Conservation (phyloP, 2,797 vertebrate species). For the Smutsia temminckii region DNA sequence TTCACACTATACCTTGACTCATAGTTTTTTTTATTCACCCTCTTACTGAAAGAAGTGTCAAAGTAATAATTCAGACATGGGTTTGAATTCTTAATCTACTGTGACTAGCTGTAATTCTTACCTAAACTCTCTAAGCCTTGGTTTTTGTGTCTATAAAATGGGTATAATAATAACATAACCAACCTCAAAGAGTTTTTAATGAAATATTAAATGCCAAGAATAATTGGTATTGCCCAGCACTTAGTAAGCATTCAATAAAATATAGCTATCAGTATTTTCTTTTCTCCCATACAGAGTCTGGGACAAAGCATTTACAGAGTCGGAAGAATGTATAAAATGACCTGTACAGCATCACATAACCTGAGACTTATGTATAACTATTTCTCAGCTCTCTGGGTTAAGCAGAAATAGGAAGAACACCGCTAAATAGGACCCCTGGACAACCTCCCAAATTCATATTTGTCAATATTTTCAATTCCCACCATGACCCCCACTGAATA, state of each 20-base stretch:
- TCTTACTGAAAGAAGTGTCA: conserved; percentile 20
- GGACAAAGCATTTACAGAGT: neutral
- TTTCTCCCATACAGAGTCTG: neutral
- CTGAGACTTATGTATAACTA: conserved; percentile 14
- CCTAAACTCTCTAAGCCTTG: conserved; percentile 1
- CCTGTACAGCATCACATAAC: neutral
- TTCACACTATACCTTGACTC: neutral
- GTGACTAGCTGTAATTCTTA: neutral
- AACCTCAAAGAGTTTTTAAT: neutral
- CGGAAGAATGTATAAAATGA: conserved; percentile 9
- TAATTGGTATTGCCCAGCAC: neutral
- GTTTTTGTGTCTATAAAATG: conserved; percentile 36
- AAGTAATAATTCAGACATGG: neutral
- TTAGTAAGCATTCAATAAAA: conserved; percentile 30
- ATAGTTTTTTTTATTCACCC: neutral
- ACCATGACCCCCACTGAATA: neutral
- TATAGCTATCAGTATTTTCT: neutral
- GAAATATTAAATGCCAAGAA: neutral
- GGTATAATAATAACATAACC: neutral
- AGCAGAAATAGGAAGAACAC: conserved; percentile 8
- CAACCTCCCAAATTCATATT: conserved; percentile 40
- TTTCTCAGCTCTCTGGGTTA: neutral
- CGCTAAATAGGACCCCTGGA: neutral
- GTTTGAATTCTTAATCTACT: conserved; percentile 25
- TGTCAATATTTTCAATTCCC: conserved; percentile 27